Percentiles rank a stretch among this genome's conserved stretches.
Evolutionary conservation across 2,888 invertebrate genomes (phyloP).

Genomic region (Chrysolina haemoptera): DNA sequence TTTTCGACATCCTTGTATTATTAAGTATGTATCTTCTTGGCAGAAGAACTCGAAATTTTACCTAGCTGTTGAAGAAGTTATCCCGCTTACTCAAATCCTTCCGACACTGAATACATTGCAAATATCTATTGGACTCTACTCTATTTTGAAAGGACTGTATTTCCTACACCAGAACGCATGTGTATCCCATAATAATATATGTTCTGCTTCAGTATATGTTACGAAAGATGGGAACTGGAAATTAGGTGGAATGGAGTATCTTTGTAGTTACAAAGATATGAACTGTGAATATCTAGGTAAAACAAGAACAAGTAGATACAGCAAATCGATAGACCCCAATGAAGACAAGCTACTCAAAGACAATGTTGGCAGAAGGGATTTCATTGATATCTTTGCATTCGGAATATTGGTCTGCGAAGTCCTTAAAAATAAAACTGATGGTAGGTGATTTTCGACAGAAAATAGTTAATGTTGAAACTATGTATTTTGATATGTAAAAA

Average conservation of each 20-base stretch:
- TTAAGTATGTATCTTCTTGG: slow-evolving; percentile 88
- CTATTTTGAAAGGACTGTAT: slow-evolving; percentile 84
- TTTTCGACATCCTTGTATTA: slow-evolving; percentile 89
- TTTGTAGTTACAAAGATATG: slow-evolving; percentile 80
- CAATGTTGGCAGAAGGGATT: slow-evolving; percentile 69
- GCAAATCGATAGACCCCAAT: slow-evolving; percentile 80
- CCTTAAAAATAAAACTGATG: slow-evolving; percentile 75
- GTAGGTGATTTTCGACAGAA: slow-evolving; percentile 62
- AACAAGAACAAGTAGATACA: slow-evolving; percentile 77
- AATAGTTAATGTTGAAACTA: not conserved
- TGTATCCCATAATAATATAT: slow-evolving; percentile 88
- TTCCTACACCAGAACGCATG: slow-evolving; percentile 88
- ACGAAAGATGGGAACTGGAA: slow-evolving; percentile 90
- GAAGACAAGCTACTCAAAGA: slow-evolving; percentile 74
- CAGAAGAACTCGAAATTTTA: slow-evolving; percentile 82
- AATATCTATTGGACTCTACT: slow-evolving; percentile 87
- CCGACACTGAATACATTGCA: slow-evolving; percentile 81
- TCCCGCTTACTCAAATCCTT: slow-evolving; percentile 80
- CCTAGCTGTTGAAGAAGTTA: slow-evolving; percentile 87
- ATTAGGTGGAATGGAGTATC: slow-evolving; percentile 87
- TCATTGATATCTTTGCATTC: slow-evolving; percentile 85
- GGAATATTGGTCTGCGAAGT: slow-evolving; percentile 83
- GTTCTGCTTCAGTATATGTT: slow-evolving; percentile 85
- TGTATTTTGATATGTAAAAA: no score
- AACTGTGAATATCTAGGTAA: slow-evolving; percentile 78